Conservation (phyloP, 1,140 invertebrate species). For the Penaeus vannamei region DNA sequence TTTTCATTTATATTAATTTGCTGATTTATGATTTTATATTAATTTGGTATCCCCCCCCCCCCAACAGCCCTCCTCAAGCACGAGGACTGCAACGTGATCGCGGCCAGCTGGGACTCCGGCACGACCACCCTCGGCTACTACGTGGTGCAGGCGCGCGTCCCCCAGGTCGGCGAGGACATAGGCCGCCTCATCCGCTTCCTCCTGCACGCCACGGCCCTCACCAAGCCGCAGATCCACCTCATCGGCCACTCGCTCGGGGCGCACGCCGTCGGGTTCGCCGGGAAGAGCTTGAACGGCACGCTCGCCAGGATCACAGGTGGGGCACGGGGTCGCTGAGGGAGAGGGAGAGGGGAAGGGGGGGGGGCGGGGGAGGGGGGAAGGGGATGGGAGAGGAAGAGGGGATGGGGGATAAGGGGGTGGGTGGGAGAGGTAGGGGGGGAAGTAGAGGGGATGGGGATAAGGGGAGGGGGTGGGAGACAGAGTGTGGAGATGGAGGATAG, state of each 20-base stretch:
- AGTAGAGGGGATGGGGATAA: too few relatives aligned
- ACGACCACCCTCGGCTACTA: slow-evolving; percentile 90
- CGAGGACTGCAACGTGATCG: slow-evolving; percentile 87
- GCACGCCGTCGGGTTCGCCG: slow-evolving; percentile 94
- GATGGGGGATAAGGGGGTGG: too few relatives aligned
- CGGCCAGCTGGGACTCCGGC: slow-evolving; percentile 96
- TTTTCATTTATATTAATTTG: too few relatives aligned
- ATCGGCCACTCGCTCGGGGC: slow-evolving; percentile 95
- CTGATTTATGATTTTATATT: too few relatives aligned
- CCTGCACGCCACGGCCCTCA: slow-evolving; percentile 69
- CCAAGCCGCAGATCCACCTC: slow-evolving; percentile 80
- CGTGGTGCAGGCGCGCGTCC: slow-evolving; percentile 29
- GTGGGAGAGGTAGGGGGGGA: too few relatives aligned
- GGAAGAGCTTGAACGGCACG: slow-evolving; percentile 81
- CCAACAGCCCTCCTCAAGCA: slow-evolving; percentile 56
- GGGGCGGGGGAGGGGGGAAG: background rate
- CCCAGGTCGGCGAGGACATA: slow-evolving; percentile 50
- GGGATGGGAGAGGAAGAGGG: too few relatives aligned
- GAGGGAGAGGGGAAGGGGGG: background rate
- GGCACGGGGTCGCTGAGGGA: background rate
- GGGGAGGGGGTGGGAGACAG: too few relatives aligned
- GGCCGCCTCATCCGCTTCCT: slow-evolving; percentile 35
- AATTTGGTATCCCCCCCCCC: background rate
- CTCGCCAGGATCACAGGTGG: slow-evolving; percentile 88
- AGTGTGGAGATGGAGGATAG: too few relatives aligned